phyloP scores from a whole-genome alignment of 2,888 invertebrate species.

The Lithophane ornitopus region DNA sequence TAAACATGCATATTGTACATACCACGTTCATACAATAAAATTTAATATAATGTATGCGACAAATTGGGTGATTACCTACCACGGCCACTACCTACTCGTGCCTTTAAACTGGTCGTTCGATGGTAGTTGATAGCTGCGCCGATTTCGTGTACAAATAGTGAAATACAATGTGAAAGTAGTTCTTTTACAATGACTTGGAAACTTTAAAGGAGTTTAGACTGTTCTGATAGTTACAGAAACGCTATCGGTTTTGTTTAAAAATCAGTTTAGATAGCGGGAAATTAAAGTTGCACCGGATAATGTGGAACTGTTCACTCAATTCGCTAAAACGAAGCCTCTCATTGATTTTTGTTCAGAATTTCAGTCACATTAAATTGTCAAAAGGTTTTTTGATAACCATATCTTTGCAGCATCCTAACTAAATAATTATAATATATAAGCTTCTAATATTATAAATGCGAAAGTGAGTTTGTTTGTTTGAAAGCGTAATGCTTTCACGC shows the following conservation, averaged over 20 bases:
- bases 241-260: neutral
- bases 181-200: conserved; percentile 39
- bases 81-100: conserved; percentile 16
- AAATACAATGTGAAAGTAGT: conserved; percentile 38
- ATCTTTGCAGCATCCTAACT: too few species aligned
- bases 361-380: neutral
- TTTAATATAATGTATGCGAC: conserved; percentile 37
- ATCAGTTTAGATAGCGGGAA: neutral
- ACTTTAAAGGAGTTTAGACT: conserved; percentile 30
- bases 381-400: neutral
- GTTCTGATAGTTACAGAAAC: neutral
- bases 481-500: too few species aligned
- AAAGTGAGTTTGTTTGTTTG: too few species aligned
- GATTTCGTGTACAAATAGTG: conserved; percentile 22
- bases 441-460: too few species aligned
- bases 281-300: conserved; percentile 1
- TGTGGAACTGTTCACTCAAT: neutral
- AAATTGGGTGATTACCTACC: conserved; percentile 39
- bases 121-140: conserved; percentile 9
- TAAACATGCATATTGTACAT: conserved; percentile 31
- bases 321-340: neutral
- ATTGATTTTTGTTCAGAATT: neutral
- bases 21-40: conserved; percentile 7
- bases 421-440: too few species aligned
- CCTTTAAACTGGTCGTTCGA: conserved; percentile 32